Evolutionary conservation across 2,113 vertebrate genomes (phyloP), one percentile per base, ranked within the genome.

Genomic region (Ranitomeya variabilis): DNA sequence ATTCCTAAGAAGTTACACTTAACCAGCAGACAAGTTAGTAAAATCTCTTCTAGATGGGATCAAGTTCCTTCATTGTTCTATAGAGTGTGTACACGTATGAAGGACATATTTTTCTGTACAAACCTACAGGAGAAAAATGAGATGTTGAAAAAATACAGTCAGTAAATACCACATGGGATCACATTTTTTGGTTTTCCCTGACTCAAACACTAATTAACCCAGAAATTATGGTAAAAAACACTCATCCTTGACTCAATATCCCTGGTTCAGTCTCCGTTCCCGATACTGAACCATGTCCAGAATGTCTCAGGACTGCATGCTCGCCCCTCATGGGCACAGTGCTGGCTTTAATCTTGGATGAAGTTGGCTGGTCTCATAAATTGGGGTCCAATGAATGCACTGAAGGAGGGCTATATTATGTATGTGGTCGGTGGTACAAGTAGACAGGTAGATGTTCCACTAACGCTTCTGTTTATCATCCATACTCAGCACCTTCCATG

Each of bases 31-130:
- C 71, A 74, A 37, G 16, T 74, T 74, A 16, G 71, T 74, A 37
- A 74, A 74, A 74, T 74, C 37, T 45, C 37, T 74, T 74, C 71
- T 37, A 74, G 71, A 74, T 74, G 71, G 71, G 15, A 45, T 74
- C 0, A 19, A 0, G 31, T 31, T 1, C 6, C 71, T 74, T 19
- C 37, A 74, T 74, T 45, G 71, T 74, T 45, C 71, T 74, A 45
- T 74, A 45, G 15, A 18, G 45, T 74, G 31, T 74, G 19, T 45
- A 31, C 7, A 45, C 71, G 19, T 74, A 74, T 74, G 71, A 31
- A 19, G 31, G 71, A 37, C 71, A 74, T 74, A 31, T 31, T 74
- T 74, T 74, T 23, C 10, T 7, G 19, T 78, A 78, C 18, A 1
- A 77, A 54, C 4, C 18, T 78, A 21, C 51, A 12, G 45, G 76